Conservation (phyloP, 2,797 vertebrate genomes). For the Spondyliosoma cantharus region DNA sequence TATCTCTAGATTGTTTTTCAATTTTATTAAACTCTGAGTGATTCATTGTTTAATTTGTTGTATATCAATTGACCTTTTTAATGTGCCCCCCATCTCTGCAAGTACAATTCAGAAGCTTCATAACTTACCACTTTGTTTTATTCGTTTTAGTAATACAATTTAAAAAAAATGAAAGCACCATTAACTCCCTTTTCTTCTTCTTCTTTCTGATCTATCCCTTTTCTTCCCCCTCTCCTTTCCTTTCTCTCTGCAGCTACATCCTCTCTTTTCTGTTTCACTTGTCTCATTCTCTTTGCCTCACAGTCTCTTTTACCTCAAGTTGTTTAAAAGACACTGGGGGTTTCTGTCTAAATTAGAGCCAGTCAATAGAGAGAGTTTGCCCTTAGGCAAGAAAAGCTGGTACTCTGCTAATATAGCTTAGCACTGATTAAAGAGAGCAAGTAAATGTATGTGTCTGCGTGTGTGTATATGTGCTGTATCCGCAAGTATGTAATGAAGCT, state of each 20-base stretch:
- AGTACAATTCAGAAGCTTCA: conserved; percentile 29
- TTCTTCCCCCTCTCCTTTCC: not conserved
- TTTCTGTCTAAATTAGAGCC: conserved; percentile 68
- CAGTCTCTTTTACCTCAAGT: conserved; percentile 56
- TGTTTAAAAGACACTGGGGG: conserved; percentile 63
- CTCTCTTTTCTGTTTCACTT: conserved; percentile 27
- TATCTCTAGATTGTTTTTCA: conserved; percentile 22
- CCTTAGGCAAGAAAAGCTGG: conserved; percentile 51
- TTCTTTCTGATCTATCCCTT: conserved; percentile 1
- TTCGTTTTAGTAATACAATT: conserved; percentile 36
- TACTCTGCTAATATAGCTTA: conserved; percentile 58
- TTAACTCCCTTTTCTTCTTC: conserved; percentile 27
- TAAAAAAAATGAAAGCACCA: conserved; percentile 49
- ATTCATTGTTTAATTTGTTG: conserved; percentile 32
- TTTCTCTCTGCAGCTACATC: not conserved
- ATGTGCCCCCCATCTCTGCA: conserved; percentile 17
- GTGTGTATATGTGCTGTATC: conserved; percentile 3
- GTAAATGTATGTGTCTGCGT: conserved; percentile 11
- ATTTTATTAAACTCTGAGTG: conserved; percentile 34
- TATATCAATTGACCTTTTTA: conserved; percentile 38
- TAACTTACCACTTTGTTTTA: conserved; percentile 40
- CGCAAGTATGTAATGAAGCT: conserved; percentile 8
- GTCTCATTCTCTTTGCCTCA: conserved; percentile 40
- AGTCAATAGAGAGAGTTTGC: conserved; percentile 64
- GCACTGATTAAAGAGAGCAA: conserved; percentile 50